phyloP scores from a whole-genome alignment of 2,113 vertebrate species.

The Aegithalos caudatus region DNA sequence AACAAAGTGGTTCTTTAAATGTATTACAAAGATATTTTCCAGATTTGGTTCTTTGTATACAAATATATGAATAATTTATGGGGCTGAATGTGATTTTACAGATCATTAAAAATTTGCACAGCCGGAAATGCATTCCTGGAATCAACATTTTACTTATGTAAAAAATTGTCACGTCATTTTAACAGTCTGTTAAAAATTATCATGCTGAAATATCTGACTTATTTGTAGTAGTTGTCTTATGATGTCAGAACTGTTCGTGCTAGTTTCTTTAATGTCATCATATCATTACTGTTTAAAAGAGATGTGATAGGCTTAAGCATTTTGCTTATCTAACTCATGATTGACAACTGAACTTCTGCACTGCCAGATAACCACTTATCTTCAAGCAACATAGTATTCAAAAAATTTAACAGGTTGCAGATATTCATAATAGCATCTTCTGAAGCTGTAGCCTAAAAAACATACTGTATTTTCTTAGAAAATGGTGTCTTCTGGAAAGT shows the following conservation, averaged over 20 bases:
- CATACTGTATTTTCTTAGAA: background rate
- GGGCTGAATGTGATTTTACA: background rate
- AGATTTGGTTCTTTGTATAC: background rate
- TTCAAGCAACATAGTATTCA: conserved; percentile 19
- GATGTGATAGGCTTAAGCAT: conserved; percentile 42
- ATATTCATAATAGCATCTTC: background rate
- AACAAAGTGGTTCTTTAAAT: background rate
- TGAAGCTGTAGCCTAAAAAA: background rate
- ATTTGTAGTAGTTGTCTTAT: background rate
- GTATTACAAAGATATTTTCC: background rate
- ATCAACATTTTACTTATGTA: background rate
- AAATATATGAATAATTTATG: background rate
- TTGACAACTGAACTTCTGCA: conserved; percentile 37
- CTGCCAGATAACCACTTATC: conserved; percentile 38
- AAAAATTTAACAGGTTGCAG: conserved; percentile 3
- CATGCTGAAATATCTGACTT: conserved; percentile 3
- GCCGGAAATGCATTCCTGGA: background rate
- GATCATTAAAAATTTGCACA: background rate
- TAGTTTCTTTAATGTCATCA: conserved; percentile 9
- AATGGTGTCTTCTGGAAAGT: background rate
- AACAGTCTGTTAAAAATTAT: background rate
- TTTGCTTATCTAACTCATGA: conserved; percentile 24
- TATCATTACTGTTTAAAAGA: conserved; percentile 17
- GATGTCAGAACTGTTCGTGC: conserved; percentile 28
- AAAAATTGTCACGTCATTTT: background rate